Conservation (phyloP, 2,888 invertebrate species). For the Pyrrhia umbra region DNA sequence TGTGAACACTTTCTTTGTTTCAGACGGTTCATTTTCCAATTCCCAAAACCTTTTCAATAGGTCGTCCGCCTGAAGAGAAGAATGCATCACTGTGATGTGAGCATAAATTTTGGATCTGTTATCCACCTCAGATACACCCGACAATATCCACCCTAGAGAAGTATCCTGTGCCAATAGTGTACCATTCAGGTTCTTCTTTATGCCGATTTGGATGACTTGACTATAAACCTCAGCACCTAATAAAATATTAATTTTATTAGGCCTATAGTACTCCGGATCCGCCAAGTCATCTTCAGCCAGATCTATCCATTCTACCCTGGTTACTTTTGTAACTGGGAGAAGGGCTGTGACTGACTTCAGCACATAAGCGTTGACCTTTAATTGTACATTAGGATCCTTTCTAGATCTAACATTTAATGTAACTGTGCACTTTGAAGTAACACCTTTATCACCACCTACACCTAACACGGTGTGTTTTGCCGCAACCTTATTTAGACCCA, state of each 20-base stretch:
- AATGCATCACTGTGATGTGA: too few relatives aligned
- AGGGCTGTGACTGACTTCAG: background rate
- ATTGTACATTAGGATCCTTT: background rate
- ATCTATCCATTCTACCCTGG: background rate
- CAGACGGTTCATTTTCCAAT: too few relatives aligned
- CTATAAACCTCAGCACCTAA: background rate
- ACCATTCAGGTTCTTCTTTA: background rate
- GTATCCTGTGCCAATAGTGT: background rate
- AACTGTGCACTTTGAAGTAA: background rate
- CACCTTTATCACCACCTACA: background rate
- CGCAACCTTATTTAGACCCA: background rate
- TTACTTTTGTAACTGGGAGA: background rate
- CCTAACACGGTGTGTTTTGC: background rate
- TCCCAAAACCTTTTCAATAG: too few relatives aligned
- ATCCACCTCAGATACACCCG: background rate
- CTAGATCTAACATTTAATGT: background rate
- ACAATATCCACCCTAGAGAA: background rate
- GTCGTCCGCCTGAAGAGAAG: too few relatives aligned
- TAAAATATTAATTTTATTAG: background rate
- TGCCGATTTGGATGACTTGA: background rate
- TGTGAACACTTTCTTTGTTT: too few relatives aligned
- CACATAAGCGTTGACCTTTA: background rate
- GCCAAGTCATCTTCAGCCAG: background rate
- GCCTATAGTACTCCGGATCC: too few relatives aligned
- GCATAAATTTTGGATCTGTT: too few relatives aligned